These are phyloP conservation scores for Sparus aurata DNA, from an alignment of 2,797 vertebrate species.

Conservation along the genomic window DNA sequence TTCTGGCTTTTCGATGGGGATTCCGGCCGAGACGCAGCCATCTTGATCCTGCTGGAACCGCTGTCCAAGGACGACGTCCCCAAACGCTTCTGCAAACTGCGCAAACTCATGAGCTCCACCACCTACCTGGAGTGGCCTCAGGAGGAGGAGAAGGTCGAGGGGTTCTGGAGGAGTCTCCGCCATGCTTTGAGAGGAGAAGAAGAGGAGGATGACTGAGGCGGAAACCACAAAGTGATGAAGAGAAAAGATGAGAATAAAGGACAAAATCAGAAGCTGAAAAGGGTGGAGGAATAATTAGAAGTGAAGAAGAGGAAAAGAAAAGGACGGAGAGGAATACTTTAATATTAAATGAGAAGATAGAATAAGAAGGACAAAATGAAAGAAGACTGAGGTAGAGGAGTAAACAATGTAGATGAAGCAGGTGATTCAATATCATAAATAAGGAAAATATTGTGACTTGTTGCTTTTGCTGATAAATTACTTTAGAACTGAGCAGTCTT, in stretches of 20 bases:
- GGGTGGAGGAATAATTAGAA: not conserved
- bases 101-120: constrained; percentile 75
- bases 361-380: too few species aligned
- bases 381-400: too few species aligned
- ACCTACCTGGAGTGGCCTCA: constrained; percentile 79
- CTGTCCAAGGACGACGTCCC: constrained; percentile 68
- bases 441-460: too few species aligned
- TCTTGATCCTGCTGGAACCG: constrained; percentile 73
- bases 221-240: not conserved
- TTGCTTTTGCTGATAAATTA: too few species aligned
- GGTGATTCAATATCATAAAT: too few species aligned
- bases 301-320: not conserved
- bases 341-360: too few species aligned
- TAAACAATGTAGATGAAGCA: too few species aligned
- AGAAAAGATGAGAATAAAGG: not conserved
- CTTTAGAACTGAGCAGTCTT: too few species aligned
- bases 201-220: constrained; percentile 17
- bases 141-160: constrained; percentile 64
- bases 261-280: not conserved
- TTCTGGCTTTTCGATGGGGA: constrained; percentile 87
- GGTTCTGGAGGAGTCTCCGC: constrained; percentile 72
- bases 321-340: too few species aligned
- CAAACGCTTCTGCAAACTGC: constrained; percentile 59
- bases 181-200: constrained; percentile 43
- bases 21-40: constrained; percentile 16